These are phyloP conservation scores for Alexandromys oeconomus DNA, from an alignment of 2,797 vertebrate species.

Conservation along the genomic window DNA sequence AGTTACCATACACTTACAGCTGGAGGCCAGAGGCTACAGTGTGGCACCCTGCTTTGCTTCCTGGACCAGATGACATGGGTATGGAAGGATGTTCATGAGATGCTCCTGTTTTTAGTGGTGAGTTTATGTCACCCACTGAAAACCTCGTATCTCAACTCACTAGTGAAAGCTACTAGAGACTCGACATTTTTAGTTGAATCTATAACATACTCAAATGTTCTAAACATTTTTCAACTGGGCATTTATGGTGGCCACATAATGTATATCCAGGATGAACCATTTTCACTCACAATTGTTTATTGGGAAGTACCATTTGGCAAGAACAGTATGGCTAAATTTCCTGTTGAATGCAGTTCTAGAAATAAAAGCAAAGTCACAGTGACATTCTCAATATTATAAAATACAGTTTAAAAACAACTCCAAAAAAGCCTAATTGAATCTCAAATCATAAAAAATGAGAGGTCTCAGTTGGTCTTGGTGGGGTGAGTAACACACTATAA, in stretches of 20 bases:
- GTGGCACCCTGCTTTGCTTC: not conserved
- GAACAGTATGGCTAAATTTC: constrained; percentile 32
- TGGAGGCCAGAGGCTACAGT: not conserved
- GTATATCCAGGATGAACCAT: constrained; percentile 20
- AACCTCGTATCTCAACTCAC: not conserved
- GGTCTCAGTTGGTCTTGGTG: not conserved
- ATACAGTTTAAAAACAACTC: constrained; percentile 21
- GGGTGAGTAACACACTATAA: not conserved
- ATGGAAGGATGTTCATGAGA: not conserved
- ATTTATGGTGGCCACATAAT: constrained; percentile 21
- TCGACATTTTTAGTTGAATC: not conserved
- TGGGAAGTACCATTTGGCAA: constrained; percentile 59
- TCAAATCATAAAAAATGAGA: not conserved
- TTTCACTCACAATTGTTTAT: constrained; percentile 22
- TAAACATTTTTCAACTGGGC: constrained; percentile 27
- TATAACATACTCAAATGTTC: constrained; percentile 23
- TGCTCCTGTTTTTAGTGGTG: not conserved
- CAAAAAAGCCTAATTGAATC: constrained; percentile 7
- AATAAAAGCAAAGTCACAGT: constrained; percentile 42
- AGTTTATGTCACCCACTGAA: not conserved
- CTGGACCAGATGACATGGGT: not conserved
- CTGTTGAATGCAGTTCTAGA: constrained; percentile 33
- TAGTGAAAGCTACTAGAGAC: constrained; percentile 7
- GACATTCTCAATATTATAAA: not conserved
- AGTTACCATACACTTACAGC: not conserved